Evolutionary conservation across 2,797 vertebrate species (phyloP).

Genomic region (Bradypodion ventrale): DNA sequence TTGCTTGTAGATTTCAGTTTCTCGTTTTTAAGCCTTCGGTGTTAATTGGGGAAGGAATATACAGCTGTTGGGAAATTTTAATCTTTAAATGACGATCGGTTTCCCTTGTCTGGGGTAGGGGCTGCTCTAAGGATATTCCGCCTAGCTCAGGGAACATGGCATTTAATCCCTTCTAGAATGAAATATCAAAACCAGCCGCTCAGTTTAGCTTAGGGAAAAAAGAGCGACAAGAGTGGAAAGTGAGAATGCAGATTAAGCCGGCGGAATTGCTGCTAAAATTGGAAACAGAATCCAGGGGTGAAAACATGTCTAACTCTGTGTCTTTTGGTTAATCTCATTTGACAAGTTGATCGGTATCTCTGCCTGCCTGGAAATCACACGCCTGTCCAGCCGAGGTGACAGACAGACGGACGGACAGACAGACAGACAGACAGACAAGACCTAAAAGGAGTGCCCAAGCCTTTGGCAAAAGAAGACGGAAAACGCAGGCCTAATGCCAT

Average conservation of each 20-base stretch:
- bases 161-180: not conserved
- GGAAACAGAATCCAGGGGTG: not conserved
- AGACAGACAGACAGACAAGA: not conserved
- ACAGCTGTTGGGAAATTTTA: no score
- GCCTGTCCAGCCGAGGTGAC: no score
- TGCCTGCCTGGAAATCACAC: not conserved
- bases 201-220: not conserved
- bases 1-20: no score
- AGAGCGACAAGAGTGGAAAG: no score
- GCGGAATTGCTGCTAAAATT: not conserved
- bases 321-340: not conserved
- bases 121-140: no score
- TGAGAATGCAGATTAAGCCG: not conserved
- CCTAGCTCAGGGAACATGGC: not conserved
- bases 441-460: not conserved
- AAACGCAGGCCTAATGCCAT: conserved; percentile 11
- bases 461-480: not conserved
- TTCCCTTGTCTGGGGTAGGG: no score
- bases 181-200: not conserved
- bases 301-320: not conserved
- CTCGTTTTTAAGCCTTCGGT: no score
- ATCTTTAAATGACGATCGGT: no score
- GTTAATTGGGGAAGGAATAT: no score
- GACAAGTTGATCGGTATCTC: not conserved
- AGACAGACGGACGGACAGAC: fast-evolving